These are phyloP conservation scores for Sula dactylatra DNA, from an alignment of 2,113 vertebrate species.

Conservation along the genomic window DNA sequence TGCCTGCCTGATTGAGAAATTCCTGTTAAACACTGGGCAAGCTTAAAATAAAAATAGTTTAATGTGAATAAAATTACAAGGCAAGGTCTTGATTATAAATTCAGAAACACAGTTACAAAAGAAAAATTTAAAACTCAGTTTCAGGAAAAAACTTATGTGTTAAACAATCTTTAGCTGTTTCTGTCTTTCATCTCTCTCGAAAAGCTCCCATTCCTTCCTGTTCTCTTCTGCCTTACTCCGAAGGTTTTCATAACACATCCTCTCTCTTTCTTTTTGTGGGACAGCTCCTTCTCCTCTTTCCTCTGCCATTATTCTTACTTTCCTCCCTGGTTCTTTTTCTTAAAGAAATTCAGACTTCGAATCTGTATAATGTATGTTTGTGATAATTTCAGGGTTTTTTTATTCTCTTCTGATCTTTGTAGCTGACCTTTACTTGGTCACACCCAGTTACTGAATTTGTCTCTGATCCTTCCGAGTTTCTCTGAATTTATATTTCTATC, in stretches of 20 bases:
- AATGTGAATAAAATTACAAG: not conserved
- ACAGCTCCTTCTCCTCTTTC: not conserved
- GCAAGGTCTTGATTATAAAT: not conserved
- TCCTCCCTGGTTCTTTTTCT: not conserved
- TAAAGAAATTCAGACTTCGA: not conserved
- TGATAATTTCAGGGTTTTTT: not conserved
- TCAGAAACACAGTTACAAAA: not conserved
- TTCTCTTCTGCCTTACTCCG: not conserved
- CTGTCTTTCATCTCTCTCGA: not conserved
- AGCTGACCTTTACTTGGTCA: not conserved
- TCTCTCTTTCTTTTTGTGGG: not conserved
- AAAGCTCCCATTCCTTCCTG: not conserved
- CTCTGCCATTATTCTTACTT: not conserved
- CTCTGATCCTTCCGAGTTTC: not conserved
- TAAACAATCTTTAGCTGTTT: not conserved
- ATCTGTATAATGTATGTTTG: not conserved
- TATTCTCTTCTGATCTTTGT: not conserved
- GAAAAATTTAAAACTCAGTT: not conserved
- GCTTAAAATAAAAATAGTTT: not conserved
- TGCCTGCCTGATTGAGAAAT: not conserved
- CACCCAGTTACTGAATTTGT: not conserved
- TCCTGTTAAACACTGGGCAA: not conserved
- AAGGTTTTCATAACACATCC: not conserved
- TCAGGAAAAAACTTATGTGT: not conserved
- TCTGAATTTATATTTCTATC: not conserved